Percentiles rank a stretch among this genome's conserved stretches.
phyloP scores from a whole-genome alignment of 2,797 vertebrate genomes.

The Parambassis ranga region DNA sequence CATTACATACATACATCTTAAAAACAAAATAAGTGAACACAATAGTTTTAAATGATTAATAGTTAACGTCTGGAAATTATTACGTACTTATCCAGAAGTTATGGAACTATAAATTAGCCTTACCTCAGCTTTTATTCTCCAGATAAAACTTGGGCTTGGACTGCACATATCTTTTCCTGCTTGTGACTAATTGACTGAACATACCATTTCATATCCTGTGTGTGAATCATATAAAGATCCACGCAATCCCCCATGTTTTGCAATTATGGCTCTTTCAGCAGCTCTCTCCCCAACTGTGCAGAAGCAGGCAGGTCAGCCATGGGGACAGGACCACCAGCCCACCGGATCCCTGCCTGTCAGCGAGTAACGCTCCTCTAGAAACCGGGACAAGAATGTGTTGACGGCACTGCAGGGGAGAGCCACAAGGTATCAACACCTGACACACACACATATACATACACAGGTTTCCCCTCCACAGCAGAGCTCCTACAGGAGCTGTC shows the following conservation, averaged over 20 bases:
- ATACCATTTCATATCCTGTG: slow-evolving; percentile 7
- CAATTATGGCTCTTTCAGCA: slow-evolving; percentile 24
- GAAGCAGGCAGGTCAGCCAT: background rate
- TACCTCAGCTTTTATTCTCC: background rate
- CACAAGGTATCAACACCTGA: slow-evolving; percentile 48
- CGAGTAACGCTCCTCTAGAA: slow-evolving; percentile 27
- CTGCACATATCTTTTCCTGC: background rate
- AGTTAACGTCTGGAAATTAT: background rate
- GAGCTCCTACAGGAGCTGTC: slow-evolving; percentile 1
- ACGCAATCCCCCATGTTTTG: slow-evolving; percentile 10
- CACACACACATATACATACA: slow-evolving; percentile 18
- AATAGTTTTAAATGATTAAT: no score
- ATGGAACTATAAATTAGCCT: background rate
- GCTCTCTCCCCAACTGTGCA: background rate
- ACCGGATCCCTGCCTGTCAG: slow-evolving; percentile 51
- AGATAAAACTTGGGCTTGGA: background rate
- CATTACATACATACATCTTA: no score
- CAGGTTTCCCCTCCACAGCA: background rate
- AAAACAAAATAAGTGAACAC: no score
- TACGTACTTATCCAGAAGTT: background rate
- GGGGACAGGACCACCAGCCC: slow-evolving; percentile 45
- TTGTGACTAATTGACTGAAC: slow-evolving; percentile 11
- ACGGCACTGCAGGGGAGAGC: slow-evolving; percentile 31
- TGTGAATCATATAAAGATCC: slow-evolving; percentile 18
- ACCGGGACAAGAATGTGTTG: slow-evolving; percentile 32